Evolutionary conservation across 2,797 vertebrate species (phyloP).

Genomic region (Prunella strophiata): DNA sequence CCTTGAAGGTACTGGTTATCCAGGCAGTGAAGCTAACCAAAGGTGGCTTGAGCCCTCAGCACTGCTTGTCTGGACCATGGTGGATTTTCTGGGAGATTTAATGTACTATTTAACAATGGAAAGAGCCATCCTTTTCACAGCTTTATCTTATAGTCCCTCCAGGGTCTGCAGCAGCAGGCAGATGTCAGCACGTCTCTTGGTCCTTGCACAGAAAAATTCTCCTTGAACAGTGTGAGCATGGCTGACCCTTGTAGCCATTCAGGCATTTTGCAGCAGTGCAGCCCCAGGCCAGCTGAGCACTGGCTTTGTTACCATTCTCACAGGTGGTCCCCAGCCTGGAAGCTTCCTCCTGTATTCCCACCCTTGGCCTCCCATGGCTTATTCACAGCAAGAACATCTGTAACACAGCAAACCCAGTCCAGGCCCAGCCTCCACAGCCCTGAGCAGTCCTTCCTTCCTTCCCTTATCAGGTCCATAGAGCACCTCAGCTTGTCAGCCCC

Average conservation of each 20-base stretch:
- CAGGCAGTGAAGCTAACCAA: neutral
- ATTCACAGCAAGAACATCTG: neutral
- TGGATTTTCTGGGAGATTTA: neutral
- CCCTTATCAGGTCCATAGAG: neutral
- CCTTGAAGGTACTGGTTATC: neutral
- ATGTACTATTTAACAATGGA: neutral
- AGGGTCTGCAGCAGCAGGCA: neutral
- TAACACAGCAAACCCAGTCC: neutral
- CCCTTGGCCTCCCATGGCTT: neutral
- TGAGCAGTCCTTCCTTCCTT: neutral
- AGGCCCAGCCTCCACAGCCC: neutral
- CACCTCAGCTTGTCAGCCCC: neutral
- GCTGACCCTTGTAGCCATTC: neutral
- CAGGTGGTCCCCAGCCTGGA: neutral
- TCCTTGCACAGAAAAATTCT: neutral
- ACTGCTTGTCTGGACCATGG: neutral
- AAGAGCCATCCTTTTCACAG: neutral
- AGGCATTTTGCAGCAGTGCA: neutral
- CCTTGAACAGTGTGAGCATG: neutral
- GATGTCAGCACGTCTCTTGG: neutral
- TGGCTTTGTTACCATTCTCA: neutral
- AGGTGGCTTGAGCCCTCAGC: neutral
- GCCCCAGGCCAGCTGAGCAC: neutral
- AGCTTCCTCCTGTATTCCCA: neutral
- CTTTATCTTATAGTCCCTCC: neutral